Conservation (phyloP, 2,797 vertebrate genomes). For the Pangasius macronema region DNA sequence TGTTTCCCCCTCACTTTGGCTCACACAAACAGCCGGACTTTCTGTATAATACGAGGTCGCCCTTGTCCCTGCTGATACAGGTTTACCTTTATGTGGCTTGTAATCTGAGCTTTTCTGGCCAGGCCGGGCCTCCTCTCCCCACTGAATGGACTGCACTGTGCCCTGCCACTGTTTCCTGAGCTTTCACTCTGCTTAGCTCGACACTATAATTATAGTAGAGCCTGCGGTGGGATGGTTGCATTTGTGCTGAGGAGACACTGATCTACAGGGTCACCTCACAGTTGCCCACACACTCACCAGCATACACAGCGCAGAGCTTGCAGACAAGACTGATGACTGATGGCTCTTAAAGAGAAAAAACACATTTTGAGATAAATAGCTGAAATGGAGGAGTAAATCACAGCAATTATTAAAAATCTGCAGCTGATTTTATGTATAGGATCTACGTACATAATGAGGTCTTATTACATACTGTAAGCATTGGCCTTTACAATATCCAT, state of each 20-base stretch:
- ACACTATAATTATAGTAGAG: slow-evolving; percentile 78
- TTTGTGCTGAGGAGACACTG: slow-evolving; percentile 58
- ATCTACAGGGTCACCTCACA: slow-evolving; percentile 46
- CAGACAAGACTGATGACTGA: slow-evolving; percentile 21
- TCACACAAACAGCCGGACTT: slow-evolving; percentile 54
- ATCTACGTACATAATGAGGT: neutral
- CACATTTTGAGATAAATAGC: slow-evolving; percentile 7
- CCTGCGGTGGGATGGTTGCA: slow-evolving; percentile 44
- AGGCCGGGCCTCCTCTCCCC: slow-evolving; percentile 62
- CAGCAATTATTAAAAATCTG: slow-evolving; percentile 5
- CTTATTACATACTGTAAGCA: slow-evolving; percentile 3
- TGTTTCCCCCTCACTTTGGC: slow-evolving; percentile 11
- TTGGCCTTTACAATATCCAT: neutral
- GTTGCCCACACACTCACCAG: slow-evolving; percentile 27
- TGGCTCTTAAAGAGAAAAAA: slow-evolving; percentile 20
- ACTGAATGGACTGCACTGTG: slow-evolving; percentile 72
- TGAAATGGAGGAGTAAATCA: slow-evolving; percentile 19
- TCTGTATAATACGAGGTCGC: slow-evolving; percentile 56
- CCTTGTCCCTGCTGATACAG: slow-evolving; percentile 77
- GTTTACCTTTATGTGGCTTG: slow-evolving; percentile 81
- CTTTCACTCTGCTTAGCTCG: slow-evolving; percentile 83
- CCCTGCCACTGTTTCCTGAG: slow-evolving; percentile 77
- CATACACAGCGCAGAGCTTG: neutral
- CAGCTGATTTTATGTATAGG: slow-evolving; percentile 9
- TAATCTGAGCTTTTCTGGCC: slow-evolving; percentile 83